phyloP scores from a whole-genome alignment of 1,140 invertebrate species.

The Sipha flava region DNA sequence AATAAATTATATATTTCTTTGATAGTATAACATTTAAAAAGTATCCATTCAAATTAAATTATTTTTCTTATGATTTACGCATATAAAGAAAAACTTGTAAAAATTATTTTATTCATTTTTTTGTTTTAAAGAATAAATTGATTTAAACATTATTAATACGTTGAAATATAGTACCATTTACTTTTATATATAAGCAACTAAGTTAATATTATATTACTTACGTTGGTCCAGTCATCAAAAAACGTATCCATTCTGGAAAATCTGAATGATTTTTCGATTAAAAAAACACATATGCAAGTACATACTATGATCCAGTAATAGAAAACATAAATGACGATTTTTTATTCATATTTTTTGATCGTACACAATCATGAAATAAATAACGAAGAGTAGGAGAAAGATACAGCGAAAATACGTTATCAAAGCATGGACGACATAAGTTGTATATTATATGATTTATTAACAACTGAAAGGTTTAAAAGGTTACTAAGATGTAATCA shows the following conservation, averaged over 20 bases:
- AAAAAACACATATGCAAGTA: neutral
- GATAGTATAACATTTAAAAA: too few relatives aligned
- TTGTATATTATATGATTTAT: slow-evolving; percentile 1
- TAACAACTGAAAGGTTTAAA: neutral
- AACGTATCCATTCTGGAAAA: neutral
- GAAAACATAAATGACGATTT: neutral
- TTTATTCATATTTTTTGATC: neutral
- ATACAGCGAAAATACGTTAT: neutral
- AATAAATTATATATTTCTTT: too few relatives aligned
- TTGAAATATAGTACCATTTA: too few relatives aligned
- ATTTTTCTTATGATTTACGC: too few relatives aligned
- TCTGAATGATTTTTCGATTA: neutral
- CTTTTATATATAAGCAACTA: too few relatives aligned
- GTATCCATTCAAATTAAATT: too few relatives aligned
- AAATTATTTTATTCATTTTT: too few relatives aligned
- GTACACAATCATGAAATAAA: neutral
- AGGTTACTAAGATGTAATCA: slow-evolving; percentile 15
- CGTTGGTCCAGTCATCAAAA: slow-evolving; percentile 25
- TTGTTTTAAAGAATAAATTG: too few relatives aligned
- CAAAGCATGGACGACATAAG: neutral
- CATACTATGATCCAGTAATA: neutral
- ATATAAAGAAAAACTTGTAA: too few relatives aligned
- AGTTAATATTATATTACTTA: neutral
- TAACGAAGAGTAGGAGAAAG: neutral
- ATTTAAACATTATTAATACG: too few relatives aligned